phyloP scores from a whole-genome alignment of 2,888 invertebrate genomes.

The Andrena trimmerana region DNA sequence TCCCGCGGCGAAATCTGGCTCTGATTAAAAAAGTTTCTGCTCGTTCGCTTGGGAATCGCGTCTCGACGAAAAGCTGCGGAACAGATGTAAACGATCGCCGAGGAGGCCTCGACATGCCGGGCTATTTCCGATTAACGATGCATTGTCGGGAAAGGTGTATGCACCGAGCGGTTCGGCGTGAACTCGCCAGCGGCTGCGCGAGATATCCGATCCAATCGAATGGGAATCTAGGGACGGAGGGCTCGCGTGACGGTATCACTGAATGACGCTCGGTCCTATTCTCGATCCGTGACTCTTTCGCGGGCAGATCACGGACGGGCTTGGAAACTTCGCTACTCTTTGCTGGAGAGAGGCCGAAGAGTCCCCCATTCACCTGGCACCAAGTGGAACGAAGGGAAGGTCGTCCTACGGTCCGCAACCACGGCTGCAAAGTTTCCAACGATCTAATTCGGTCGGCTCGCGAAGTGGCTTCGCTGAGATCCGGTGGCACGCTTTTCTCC shows the following conservation, averaged over 20 bases:
- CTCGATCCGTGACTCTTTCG: too few species aligned
- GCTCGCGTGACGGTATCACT: too few species aligned
- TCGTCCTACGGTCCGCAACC: conserved; percentile 42
- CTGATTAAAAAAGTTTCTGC: not conserved
- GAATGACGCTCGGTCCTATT: too few species aligned
- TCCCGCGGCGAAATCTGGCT: not conserved
- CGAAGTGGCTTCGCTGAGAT: conserved; percentile 69
- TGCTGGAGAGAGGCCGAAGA: not conserved
- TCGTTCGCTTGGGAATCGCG: not conserved
- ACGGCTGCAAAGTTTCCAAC: conserved; percentile 53
- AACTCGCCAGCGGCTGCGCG: too few species aligned
- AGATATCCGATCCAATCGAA: too few species aligned
- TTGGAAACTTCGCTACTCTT: not conserved
- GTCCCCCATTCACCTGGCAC: conserved; percentile 29
- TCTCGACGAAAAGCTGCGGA: too few species aligned
- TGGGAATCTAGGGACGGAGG: too few species aligned
- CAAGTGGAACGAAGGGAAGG: conserved; percentile 55
- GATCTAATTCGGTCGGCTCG: conserved; percentile 75
- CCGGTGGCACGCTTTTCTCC: conserved; percentile 75
- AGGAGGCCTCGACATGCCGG: too few species aligned
- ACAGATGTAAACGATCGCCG: too few species aligned
- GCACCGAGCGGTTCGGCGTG: too few species aligned
- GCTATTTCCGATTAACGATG: too few species aligned
- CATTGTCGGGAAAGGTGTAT: too few species aligned
- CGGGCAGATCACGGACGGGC: not conserved